Evolutionary conservation across 2,113 vertebrate species (phyloP), one percentile per base, ranked within the genome.

Genomic region (Thalassoma bifasciatum): DNA sequence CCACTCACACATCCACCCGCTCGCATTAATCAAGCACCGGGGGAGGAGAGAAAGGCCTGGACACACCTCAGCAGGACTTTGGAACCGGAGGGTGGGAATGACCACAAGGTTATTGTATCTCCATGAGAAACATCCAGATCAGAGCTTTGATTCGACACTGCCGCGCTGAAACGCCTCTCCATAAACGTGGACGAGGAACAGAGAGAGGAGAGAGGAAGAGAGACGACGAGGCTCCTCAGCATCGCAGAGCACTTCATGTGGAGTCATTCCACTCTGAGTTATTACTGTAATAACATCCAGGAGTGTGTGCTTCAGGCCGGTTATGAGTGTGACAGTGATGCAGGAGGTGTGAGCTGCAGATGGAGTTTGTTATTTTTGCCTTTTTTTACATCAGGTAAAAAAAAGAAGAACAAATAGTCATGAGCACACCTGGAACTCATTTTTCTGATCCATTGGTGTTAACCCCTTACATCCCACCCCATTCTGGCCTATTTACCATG

Each of bases 11-110:
- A 86, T 87, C 81, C 53, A 77, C 66, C 79, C 85, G 81, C 78
- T 23, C 66, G 52, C 81, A 85, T 92, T 86, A 86, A 93, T 91
- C 90, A 92, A 76, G 44, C 72, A 30, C 71, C 22, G 4, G 72
- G 72, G 60, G 64, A 60, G 81, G 54, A 73, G 72, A 56, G 57
- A 16, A 66, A 77, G 16, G 60, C 73, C 79, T 53, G 52, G 8
- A n/a, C 62, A 73, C 71, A 74, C 70, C 68, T 58, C 68, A 38
- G 38, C 78, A 77, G 67, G 82, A 61, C 69, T 72, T 59, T 77
- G 57, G 22, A 57, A 66, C 60, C 65, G 66, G 26, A 47, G 63
- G 76, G 68, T 72, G 76, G 75, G 38, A 51, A 80, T 47, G 66
- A 74, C 81, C 84, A 77, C 80, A 79, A 90, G 84, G 88, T 88